Conservation (phyloP, 2,113 vertebrate genomes). For the Carettochelys insculpta region DNA sequence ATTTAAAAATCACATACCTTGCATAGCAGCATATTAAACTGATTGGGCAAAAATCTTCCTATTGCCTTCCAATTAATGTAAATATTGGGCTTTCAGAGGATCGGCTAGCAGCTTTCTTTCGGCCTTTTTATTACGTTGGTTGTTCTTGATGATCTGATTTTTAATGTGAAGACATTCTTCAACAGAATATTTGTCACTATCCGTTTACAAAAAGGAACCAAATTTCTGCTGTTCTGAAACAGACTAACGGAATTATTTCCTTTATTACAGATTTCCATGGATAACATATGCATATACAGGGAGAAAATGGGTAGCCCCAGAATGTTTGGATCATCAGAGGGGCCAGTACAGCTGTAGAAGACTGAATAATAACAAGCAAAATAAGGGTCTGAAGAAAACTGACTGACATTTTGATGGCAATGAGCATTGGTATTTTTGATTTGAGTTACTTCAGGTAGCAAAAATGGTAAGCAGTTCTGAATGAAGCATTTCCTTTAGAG, state of each 20-base stretch:
- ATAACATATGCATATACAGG: neutral
- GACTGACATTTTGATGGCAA: constrained; percentile 56
- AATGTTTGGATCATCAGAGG: constrained; percentile 22
- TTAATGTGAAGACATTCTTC: neutral
- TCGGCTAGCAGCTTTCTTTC: neutral
- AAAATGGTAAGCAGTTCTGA: constrained; percentile 69
- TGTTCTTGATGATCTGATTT: constrained; percentile 68
- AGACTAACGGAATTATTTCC: constrained; percentile 56
- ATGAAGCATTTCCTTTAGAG: constrained; percentile 44
- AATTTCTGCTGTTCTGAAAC: neutral
- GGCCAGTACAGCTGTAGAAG: constrained; percentile 48
- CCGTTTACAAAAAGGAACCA: constrained; percentile 7
- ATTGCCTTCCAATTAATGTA: no score
- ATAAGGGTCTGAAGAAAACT: constrained; percentile 61
- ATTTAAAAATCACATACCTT: neutral
- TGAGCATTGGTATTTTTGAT: constrained; percentile 59
- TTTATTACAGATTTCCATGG: constrained; percentile 64
- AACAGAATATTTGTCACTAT: neutral
- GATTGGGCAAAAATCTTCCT: neutral
- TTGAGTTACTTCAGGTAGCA: constrained; percentile 62
- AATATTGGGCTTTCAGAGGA: neutral
- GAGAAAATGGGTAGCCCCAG: neutral
- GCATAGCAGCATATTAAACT: neutral
- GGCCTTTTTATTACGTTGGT: constrained; percentile 23
- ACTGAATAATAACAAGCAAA: constrained; percentile 43